Conservation (phyloP, 2,888 invertebrate genomes). For the Lottia scabra region DNA sequence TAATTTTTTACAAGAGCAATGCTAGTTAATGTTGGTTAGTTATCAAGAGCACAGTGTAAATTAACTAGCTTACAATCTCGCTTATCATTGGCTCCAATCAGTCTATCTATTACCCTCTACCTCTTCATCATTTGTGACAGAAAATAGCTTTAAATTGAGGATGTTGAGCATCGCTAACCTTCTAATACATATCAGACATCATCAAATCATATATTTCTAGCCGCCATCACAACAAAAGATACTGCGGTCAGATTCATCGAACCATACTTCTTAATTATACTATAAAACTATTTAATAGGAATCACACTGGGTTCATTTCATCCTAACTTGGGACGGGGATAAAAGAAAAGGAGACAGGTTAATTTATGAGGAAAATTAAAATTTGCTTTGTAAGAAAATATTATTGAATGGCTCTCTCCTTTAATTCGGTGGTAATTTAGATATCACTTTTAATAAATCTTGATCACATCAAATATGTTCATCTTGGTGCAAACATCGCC, state of each 20-base stretch:
- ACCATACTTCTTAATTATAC: background rate
- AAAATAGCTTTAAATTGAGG: constrained; percentile 9
- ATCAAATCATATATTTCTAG: constrained; percentile 7
- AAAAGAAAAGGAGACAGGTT: too few relatives aligned
- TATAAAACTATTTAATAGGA: background rate
- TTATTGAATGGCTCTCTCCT: too few relatives aligned
- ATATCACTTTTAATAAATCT: too few relatives aligned
- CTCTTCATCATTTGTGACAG: constrained; percentile 28
- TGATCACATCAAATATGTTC: too few relatives aligned
- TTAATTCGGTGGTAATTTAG: too few relatives aligned
- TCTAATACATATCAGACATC: constrained; percentile 5
- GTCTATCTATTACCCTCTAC: constrained; percentile 14
- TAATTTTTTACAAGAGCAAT: constrained; percentile 19
- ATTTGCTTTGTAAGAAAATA: too few relatives aligned
- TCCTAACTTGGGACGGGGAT: too few relatives aligned
- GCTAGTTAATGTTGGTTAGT: constrained; percentile 11
- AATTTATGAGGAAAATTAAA: too few relatives aligned
- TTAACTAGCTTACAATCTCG: constrained; percentile 16
- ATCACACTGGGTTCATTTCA: too few relatives aligned
- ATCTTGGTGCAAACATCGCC: too few relatives aligned
- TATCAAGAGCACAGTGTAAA: constrained; percentile 16
- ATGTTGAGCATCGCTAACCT: constrained; percentile 1
- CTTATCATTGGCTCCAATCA: constrained; percentile 28
- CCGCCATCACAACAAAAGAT: background rate
- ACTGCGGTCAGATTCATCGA: constrained; percentile 1